A percentile compares a stretch with the other conserved stretches of the same genome.
Evolutionary conservation across 2,113 vertebrate genomes (phyloP).

Genomic region (Dunckerocampus dactyliophorus): DNA sequence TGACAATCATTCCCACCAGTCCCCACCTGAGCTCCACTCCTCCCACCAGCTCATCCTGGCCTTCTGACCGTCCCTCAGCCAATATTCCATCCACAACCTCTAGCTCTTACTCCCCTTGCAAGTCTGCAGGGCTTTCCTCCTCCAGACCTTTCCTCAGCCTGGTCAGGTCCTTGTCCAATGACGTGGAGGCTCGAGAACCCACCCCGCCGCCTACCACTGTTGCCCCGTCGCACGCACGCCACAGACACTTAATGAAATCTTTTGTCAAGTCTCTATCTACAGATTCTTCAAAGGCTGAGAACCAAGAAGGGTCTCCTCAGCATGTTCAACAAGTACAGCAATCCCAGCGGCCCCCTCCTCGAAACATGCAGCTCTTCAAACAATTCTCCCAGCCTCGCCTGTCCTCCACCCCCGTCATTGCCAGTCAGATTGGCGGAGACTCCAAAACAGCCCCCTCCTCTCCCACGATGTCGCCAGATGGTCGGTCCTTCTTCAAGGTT

Average conservation of each 20-base stretch:
- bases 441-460: constrained; percentile 97
- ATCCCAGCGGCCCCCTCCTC: constrained; percentile 67
- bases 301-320: constrained; percentile 73
- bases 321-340: constrained; percentile 21
- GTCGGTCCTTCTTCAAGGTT: constrained; percentile 97
- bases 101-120: constrained; percentile 81
- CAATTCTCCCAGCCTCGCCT: constrained; percentile 93
- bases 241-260: constrained; percentile 94
- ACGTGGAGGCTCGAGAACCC: constrained; percentile 88
- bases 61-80: constrained; percentile 67
- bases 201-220: constrained; percentile 67
- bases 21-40: constrained; percentile 69
- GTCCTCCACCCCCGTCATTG: constrained; percentile 37
- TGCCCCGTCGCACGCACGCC: constrained; percentile 71
- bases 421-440: constrained; percentile 72
- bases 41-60: constrained; percentile 72
- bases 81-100: constrained; percentile 38
- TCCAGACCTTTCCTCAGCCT: constrained; percentile 89
- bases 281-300: constrained; percentile 84
- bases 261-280: constrained; percentile 95
- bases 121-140: constrained; percentile 72
- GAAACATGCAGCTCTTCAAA: constrained; percentile 95
- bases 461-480: constrained; percentile 89
- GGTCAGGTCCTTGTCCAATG: constrained; percentile 89
- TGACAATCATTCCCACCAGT: constrained; percentile 66